These are phyloP conservation scores for Torymus tubicola DNA, from an alignment of 2,888 invertebrate genomes.

Conservation along the genomic window DNA sequence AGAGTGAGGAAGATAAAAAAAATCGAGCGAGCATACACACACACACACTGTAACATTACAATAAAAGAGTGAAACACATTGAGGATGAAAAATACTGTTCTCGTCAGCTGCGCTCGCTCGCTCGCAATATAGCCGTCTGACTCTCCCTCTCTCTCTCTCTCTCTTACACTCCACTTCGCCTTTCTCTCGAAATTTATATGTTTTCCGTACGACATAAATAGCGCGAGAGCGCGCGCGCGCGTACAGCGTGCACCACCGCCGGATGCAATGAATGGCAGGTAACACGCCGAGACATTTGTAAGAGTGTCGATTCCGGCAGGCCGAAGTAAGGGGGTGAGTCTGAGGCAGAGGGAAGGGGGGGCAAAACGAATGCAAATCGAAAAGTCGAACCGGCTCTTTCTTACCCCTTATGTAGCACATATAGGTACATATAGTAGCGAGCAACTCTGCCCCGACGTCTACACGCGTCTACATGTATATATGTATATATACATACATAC, in stretches of 20 bases:
- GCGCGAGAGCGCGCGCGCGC: background rate
- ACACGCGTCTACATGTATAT: conserved; percentile 46
- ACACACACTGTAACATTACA: too few relatives aligned
- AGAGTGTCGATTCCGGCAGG: conserved; percentile 31
- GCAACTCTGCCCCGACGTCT: background rate
- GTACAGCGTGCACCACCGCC: conserved; percentile 29
- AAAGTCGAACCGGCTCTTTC: conserved; percentile 47
- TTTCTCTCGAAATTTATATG: conserved; percentile 5
- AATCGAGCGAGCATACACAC: too few relatives aligned
- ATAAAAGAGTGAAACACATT: background rate
- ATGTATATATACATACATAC: conserved; percentile 34
- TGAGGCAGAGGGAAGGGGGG: too few relatives aligned
- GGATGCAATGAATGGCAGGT: conserved; percentile 61
- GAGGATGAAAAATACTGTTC: background rate
- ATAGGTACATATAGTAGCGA: background rate
- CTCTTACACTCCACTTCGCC: background rate
- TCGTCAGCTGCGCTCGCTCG: too few relatives aligned
- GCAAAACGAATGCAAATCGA: conserved; percentile 56
- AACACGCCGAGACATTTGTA: conserved; percentile 59
- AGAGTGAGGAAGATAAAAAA: too few relatives aligned
- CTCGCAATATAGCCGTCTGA: background rate
- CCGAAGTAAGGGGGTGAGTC: too few relatives aligned
- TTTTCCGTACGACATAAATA: conserved; percentile 44
- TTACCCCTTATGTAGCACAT: background rate
- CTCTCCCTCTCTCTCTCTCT: too few relatives aligned